Percentiles rank a stretch among this genome's conserved stretches.
Evolutionary conservation across 2,888 invertebrate genomes (phyloP).

Genomic region (Seladonia tumulorum): DNA sequence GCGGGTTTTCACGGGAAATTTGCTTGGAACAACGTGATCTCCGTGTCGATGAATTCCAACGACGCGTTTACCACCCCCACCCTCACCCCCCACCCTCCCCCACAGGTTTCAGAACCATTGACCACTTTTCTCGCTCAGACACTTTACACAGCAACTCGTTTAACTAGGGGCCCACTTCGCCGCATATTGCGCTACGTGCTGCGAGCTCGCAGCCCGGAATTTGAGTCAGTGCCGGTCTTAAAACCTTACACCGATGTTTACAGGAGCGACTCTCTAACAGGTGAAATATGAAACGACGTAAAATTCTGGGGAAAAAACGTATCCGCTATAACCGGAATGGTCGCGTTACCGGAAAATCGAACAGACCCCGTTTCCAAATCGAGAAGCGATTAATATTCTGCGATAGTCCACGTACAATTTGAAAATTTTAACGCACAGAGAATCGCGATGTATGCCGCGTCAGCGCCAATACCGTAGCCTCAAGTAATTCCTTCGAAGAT

Average conservation of each 20-base stretch:
- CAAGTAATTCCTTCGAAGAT: constrained; percentile 66
- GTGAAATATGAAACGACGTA: constrained; percentile 40
- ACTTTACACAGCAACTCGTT: constrained; percentile 44
- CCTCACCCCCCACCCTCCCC: neutral
- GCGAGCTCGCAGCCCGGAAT: constrained; percentile 43
- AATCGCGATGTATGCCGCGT: constrained; percentile 36
- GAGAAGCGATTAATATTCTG: neutral
- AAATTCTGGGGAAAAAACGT: neutral
- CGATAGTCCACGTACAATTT: neutral
- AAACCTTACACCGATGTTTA: constrained; percentile 45
- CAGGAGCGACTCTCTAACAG: constrained; percentile 29
- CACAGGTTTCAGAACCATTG: constrained; percentile 29
- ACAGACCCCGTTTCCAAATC: constrained; percentile 19
- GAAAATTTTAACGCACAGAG: constrained; percentile 9
- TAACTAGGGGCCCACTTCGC: constrained; percentile 41
- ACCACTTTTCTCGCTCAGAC: constrained; percentile 48
- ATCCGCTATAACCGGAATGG: constrained; percentile 12
- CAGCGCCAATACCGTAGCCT: constrained; percentile 38
- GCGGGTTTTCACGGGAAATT: constrained; percentile 42
- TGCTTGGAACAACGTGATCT: constrained; percentile 37
- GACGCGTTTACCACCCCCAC: constrained; percentile 21
- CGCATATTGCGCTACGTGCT: constrained; percentile 56
- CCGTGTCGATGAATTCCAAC: constrained; percentile 48
- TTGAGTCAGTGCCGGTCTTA: constrained; percentile 43
- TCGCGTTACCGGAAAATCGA: constrained; percentile 21